A percentile compares a stretch with the other conserved stretches of the same genome.
phyloP scores from a whole-genome alignment of 2,113 vertebrate species.

The Sturnira hondurensis region DNA sequence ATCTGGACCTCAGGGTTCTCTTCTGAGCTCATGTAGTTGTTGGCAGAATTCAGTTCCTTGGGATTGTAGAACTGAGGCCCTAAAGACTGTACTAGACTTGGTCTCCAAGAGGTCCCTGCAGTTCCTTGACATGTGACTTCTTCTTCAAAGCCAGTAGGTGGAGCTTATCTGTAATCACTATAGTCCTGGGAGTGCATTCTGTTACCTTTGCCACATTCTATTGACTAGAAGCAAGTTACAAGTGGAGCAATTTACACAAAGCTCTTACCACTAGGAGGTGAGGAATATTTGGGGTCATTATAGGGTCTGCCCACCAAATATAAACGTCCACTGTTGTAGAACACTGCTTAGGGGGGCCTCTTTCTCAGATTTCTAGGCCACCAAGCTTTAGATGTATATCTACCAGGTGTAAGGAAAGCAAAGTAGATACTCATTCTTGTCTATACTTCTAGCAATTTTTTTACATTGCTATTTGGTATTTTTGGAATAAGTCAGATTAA shows the following conservation, averaged over 20 bases:
- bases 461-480: background rate
- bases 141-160: background rate
- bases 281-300: accelerated
- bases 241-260: background rate
- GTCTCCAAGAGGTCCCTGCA: background rate
- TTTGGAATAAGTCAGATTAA: background rate
- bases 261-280: background rate
- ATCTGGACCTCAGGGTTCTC: background rate
- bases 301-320: background rate
- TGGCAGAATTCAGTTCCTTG: background rate
- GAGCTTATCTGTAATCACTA: background rate
- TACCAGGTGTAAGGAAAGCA: background rate
- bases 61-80: background rate
- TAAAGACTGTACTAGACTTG: background rate
- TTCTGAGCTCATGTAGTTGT: background rate
- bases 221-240: background rate
- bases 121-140: background rate
- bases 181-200: background rate
- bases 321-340: background rate
- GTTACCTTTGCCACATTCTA: background rate
- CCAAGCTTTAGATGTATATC: background rate
- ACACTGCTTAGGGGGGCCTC: background rate
- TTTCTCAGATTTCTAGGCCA: background rate
- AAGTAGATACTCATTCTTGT: background rate
- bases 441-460: background rate